phyloP scores from a whole-genome alignment of 2,888 invertebrate genomes.

The Volucella inanis region DNA sequence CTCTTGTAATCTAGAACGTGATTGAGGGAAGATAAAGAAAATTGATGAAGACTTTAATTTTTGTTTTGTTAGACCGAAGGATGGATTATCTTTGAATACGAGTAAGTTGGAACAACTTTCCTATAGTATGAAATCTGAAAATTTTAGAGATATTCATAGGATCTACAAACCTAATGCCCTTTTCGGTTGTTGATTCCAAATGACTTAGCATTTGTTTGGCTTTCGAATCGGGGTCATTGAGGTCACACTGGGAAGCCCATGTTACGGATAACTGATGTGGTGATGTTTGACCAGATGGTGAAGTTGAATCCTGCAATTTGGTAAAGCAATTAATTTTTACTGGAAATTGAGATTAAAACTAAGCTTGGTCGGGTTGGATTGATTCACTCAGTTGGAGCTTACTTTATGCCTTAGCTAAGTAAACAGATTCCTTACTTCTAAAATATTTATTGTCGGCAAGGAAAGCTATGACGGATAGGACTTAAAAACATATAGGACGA shows the following conservation, averaged over 20 bases:
- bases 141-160: too few species aligned
- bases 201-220: slow-evolving; percentile 80
- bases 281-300: slow-evolving; percentile 78
- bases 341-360: too few species aligned
- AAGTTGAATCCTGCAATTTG: slow-evolving; percentile 41
- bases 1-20: slow-evolving; percentile 75
- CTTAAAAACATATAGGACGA: too few species aligned
- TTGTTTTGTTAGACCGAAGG: not conserved
- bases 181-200: slow-evolving; percentile 78
- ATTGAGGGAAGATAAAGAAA: slow-evolving; percentile 33
- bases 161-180: slow-evolving; percentile 76
- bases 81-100: not conserved
- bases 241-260: slow-evolving; percentile 82
- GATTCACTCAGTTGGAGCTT: too few species aligned
- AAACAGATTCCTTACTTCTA: too few species aligned
- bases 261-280: slow-evolving; percentile 83
- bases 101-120: not conserved
- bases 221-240: slow-evolving; percentile 77
- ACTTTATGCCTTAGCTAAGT: too few species aligned
- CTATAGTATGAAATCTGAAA: too few species aligned
- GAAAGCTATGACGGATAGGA: too few species aligned
- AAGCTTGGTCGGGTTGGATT: too few species aligned
- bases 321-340: not conserved
- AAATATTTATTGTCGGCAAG: too few species aligned
- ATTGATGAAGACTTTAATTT: slow-evolving; percentile 38